Conservation (phyloP, 2,113 vertebrate species). For the Tetrao urogallus region DNA sequence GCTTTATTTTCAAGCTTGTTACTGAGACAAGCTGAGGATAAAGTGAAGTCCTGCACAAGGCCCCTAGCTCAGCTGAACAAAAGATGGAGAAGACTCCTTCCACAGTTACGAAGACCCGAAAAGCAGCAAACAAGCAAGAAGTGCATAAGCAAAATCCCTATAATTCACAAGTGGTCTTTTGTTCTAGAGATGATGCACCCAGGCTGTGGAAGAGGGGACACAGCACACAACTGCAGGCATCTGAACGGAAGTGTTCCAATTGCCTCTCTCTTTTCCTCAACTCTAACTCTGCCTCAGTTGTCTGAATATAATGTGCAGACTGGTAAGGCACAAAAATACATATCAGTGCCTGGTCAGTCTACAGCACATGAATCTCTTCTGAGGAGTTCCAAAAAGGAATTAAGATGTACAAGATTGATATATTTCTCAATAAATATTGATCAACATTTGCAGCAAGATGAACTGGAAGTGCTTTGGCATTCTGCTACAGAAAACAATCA, state of each 20-base stretch:
- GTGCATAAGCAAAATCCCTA: neutral
- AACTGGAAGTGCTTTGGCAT: conserved; percentile 6
- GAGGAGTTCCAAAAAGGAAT: conserved; percentile 3
- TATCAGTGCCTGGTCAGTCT: neutral
- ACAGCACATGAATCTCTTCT: neutral
- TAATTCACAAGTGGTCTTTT: neutral
- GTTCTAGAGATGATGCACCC: neutral
- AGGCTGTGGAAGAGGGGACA: neutral
- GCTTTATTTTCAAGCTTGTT: neutral
- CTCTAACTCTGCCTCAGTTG: neutral
- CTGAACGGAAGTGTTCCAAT: neutral
- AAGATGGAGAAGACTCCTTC: neutral
- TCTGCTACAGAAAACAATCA: neutral
- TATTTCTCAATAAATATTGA: neutral
- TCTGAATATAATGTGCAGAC: neutral
- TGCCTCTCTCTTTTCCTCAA: neutral
- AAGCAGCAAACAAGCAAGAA: neutral
- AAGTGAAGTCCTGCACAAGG: neutral
- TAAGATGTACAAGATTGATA: neutral
- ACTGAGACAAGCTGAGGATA: neutral
- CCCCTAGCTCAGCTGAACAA: neutral
- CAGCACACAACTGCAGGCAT: neutral
- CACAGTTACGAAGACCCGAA: neutral
- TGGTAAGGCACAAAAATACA: neutral
- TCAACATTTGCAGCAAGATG: neutral